Evolutionary conservation across 2,888 invertebrate species (phyloP).

Genomic region (Nematopogon swammerdamellus): DNA sequence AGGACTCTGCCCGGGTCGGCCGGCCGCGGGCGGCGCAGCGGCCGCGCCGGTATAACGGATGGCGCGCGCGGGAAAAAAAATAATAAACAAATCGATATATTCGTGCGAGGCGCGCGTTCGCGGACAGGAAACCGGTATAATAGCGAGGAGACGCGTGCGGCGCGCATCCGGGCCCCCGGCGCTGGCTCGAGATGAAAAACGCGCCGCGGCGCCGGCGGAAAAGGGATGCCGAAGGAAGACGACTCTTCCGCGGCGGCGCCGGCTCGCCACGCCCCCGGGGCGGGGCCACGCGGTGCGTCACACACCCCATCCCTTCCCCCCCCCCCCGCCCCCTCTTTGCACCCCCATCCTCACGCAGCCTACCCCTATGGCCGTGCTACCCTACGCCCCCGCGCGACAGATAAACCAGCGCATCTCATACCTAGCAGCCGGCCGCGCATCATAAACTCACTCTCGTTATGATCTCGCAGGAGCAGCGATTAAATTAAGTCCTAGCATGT

Average conservation of each 20-base stretch:
- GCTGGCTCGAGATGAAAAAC: constrained; percentile 7
- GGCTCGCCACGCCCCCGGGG: constrained; percentile 21
- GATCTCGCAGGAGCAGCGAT: too few relatives aligned
- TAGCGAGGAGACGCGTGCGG: constrained; percentile 38
- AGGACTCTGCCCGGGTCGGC: constrained; percentile 21
- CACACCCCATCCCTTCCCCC: constrained; percentile 22
- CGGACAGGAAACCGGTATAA: constrained; percentile 54
- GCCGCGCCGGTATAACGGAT: constrained; percentile 1
- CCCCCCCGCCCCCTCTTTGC: constrained; percentile 9
- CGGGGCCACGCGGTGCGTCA: constrained; percentile 13
- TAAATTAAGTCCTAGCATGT: too few relatives aligned
- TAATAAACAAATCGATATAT: constrained; percentile 54
- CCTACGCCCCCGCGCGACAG: neutral
- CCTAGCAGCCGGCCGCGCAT: too few relatives aligned
- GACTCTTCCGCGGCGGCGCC: constrained; percentile 4
- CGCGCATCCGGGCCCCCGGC: constrained; percentile 13
- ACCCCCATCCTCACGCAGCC: neutral
- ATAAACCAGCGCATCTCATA: too few relatives aligned
- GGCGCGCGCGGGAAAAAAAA: constrained; percentile 40
- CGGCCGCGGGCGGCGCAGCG: constrained; percentile 3
- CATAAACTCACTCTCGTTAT: too few relatives aligned
- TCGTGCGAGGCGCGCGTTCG: constrained; percentile 42
- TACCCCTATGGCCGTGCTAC: too few relatives aligned
- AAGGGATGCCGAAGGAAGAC: constrained; percentile 16
- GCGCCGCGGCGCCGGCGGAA: constrained; percentile 14